Evolutionary conservation across 2,113 vertebrate species (phyloP), one percentile per base, ranked within the genome.

Genomic region (Mugil cephalus): DNA sequence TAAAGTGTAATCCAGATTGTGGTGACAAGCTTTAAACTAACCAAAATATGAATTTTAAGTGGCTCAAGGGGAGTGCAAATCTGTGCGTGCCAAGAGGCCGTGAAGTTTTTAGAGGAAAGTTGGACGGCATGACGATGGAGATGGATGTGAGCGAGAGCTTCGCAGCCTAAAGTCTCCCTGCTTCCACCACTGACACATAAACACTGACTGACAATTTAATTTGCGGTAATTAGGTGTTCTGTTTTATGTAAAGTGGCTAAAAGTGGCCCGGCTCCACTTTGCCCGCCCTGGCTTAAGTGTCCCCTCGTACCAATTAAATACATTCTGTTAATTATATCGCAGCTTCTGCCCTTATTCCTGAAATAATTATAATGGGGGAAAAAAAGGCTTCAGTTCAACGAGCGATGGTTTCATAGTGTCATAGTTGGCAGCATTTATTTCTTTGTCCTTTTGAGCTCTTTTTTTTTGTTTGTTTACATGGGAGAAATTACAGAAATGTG

Each of bases 61-160:
- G 50, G 50, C 58, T 59, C 67, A 9, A n/a, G 9, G 17, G 15
- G 40, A 61, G 40, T 45, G 6, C 12, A 47, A 52, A 30, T 53
- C 38, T 63, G 38, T 46, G 9, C 55, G 17, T 62, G 35, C 63
- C 51, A 62, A 30, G 60, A 46, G 35, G 54, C 58, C 17, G 64
- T 47, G 13, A 64, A 77, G 65, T 51, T 85, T 47, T 56, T n/a
- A 77, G 64, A 76, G 10, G 56, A 77, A 69, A 78, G 65, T 47
- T 55, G 63, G 55, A 66, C 79, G 71, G 55, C 59, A 61, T 40
- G 67, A 78, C 82, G 88, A 85, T 78, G 63, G 75, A 30, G 24
- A 76, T 79, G 48, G 65, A 19, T 69, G 54, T 68, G 21, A 64
- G 64, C 51, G 50, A 82, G 47, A 74, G 51, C 60, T 56, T 15